phyloP scores from a whole-genome alignment of 2,797 vertebrate species.

The Ambastaia sidthimunki region DNA sequence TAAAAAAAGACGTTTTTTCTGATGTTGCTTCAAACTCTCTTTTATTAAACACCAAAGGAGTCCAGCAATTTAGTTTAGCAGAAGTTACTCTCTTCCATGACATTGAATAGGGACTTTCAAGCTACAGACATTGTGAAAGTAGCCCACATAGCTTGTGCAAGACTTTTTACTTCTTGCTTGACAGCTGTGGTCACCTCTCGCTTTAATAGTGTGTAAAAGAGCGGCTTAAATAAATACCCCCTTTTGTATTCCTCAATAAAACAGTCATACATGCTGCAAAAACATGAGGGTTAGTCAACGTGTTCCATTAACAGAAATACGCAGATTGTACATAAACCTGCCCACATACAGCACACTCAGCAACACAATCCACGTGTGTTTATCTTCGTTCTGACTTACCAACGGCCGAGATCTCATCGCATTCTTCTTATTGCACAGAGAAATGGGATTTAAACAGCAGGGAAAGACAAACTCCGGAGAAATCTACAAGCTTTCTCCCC shows the following conservation, averaged over 20 bases:
- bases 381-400: conserved; percentile 82
- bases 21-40: not conserved
- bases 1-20: no score
- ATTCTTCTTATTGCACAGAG: conserved; percentile 73
- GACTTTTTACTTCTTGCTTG: not conserved
- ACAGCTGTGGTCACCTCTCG: no score
- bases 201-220: no score
- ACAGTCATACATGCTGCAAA: no score
- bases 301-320: conserved; percentile 53
- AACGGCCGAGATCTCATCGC: conserved; percentile 78
- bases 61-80: not conserved
- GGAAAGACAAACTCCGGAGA: conserved; percentile 75
- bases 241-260: not conserved
- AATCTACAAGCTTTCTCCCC: conserved; percentile 59
- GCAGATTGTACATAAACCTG: conserved; percentile 74
- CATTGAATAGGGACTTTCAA: no score
- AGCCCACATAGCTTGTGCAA: no score
- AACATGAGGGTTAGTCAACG: no score
- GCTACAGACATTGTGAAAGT: no score
- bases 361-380: conserved; percentile 55
- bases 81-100: not conserved
- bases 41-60: not conserved
- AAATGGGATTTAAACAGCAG: conserved; percentile 80
- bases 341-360: conserved; percentile 28
- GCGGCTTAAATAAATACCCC: not conserved